A percentile compares a stretch with the other conserved stretches of the same genome.
Conservation (phyloP, 30 jellyfish, hydroid and myxozoan genomes). For the Turritopsis rubra region DNA sequence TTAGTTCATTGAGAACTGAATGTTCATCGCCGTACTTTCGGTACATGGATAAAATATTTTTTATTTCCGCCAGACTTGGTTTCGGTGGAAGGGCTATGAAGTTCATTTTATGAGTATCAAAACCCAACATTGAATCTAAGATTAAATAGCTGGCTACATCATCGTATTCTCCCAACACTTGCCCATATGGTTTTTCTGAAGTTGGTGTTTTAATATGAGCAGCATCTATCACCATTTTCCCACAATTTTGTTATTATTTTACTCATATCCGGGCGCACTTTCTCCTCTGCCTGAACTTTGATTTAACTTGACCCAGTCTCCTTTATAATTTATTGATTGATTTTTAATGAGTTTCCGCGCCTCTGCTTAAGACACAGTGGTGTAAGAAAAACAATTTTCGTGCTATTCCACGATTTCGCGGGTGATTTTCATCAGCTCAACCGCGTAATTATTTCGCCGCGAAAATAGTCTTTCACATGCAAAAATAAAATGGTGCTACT, state of each 20-base stretch:
- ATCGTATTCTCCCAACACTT: conserved; percentile 66
- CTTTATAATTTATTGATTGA: background rate
- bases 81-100: conserved; percentile 39
- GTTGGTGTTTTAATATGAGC: conserved; percentile 3
- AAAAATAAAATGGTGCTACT: too few species aligned
- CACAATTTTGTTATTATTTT: too few species aligned
- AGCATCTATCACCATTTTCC: conserved; percentile 7
- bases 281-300: background rate
- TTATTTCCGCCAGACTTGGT: conserved; percentile 54
- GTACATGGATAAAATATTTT: conserved; percentile 45
- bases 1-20: conserved; percentile 44
- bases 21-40: conserved; percentile 71
- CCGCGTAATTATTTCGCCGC: too few species aligned
- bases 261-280: background rate
- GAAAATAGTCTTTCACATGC: too few species aligned
- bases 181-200: conserved; percentile 15
- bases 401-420: too few species aligned
- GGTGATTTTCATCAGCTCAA: too few species aligned
- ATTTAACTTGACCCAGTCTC: background rate
- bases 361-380: background rate
- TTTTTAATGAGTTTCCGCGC: background rate
- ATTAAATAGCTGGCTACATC: conserved; percentile 77
- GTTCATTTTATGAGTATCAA: conserved; percentile 81
- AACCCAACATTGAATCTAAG: conserved; percentile 83
- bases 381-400: too few species aligned